Evolutionary conservation across 2,797 vertebrate genomes (phyloP), one percentile per base, ranked within the genome.

Genomic region (Syngnathus acus): DNA sequence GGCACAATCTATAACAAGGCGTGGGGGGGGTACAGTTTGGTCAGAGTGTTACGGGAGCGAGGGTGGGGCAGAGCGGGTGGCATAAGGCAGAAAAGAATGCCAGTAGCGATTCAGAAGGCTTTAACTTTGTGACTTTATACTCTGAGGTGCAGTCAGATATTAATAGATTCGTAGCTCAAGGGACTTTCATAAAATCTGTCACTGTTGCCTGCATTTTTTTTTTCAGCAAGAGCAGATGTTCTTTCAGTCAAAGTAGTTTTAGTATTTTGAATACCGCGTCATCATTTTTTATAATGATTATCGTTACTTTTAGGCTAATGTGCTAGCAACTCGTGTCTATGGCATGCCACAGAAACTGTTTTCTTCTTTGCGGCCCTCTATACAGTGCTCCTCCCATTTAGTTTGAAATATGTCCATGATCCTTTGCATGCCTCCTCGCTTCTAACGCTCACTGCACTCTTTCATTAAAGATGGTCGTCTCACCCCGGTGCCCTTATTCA

Each of bases 1-100:
- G 93, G 95, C 94, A 94, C 95, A 94, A 94, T 95, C 92, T 94
- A 94, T 96, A 96, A 94, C 94, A 94, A 93, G 82, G 81, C 81
- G 79, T 74, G 86, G 83, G 62, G 65, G 73, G 73, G 92, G 92
- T 91, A 86, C 82, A 86, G 84, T 87, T 86, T 85, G 81, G 82
- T 81, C 78, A 81, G 79, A 62, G 74, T 67, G 47, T 60, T 40
- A 54, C 73, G 64, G 64, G 21, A 73, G 66, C 38, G 54, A 72
- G 65, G 57, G 23, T 73, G 65, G 65, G 48, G 45, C 38, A 3
- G 66, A 62, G 9, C 32, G 39, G 60, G 38, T 59, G 74, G 71
- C 71, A 69, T 9, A 50, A 51, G 71, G 74, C 70, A 61, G 64
- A 55, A 71, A 69, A 82, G 73, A 84, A 83, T 73, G 75, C 74